Evolutionary conservation across 2,888 invertebrate genomes (phyloP).

Genomic region (Dichetophora obliterata): DNA sequence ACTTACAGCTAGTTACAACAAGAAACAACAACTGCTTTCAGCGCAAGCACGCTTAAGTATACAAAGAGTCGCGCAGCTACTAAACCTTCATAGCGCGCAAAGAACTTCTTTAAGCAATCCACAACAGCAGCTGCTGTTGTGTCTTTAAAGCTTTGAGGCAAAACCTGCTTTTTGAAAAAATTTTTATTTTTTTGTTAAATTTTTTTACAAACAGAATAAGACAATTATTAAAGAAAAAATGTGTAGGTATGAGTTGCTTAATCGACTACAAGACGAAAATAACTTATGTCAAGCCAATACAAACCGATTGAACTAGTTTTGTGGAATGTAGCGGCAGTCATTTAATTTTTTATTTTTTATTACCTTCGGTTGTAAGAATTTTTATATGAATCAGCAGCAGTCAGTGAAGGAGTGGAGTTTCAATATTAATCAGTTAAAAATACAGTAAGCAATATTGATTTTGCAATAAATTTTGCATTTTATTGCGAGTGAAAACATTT

Average conservation of each 20-base stretch:
- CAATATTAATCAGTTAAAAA: neutral
- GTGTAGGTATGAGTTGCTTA: neutral
- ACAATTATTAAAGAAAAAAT: neutral
- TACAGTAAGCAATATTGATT: too few species aligned
- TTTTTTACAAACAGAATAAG: neutral
- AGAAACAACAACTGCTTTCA: neutral
- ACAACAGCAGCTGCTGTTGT: neutral
- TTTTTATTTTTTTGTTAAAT: neutral
- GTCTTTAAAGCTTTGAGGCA: neutral
- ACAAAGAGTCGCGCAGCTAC: neutral
- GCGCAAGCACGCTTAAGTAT: neutral
- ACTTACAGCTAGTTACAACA: neutral
- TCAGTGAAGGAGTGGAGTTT: neutral
- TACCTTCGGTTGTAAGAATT: neutral
- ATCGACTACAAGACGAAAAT: neutral
- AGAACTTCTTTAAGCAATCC: neutral
- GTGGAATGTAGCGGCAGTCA: conserved; percentile 37
- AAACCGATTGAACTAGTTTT: conserved; percentile 63
- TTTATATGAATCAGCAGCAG: neutral
- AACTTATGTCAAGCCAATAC: neutral
- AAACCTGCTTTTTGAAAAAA: neutral
- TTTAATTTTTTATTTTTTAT: too few species aligned
- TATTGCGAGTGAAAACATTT: neutral
- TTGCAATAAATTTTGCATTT: too few species aligned
- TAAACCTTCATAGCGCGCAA: neutral